Evolutionary conservation across 2,113 vertebrate genomes (phyloP).

Genomic region (Pluvialis apricaria): DNA sequence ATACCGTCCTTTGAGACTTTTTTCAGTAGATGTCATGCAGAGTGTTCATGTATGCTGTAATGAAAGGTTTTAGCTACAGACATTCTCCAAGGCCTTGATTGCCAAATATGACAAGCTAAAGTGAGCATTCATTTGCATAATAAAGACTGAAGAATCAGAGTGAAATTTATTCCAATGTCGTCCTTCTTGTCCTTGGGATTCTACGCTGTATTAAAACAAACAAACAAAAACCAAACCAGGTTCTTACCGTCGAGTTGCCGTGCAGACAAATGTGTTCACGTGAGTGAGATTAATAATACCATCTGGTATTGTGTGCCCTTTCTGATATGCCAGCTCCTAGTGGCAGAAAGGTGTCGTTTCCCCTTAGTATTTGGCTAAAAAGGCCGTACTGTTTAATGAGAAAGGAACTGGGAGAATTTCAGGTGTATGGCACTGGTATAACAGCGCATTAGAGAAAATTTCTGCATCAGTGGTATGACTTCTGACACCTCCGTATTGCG

Average conservation of each 20-base stretch:
- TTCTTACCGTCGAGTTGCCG: neutral
- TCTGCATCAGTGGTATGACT: neutral
- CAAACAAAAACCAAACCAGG: neutral
- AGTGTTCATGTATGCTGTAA: neutral
- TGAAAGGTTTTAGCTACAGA: conserved; percentile 9
- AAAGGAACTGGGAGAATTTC: neutral
- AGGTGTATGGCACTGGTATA: neutral
- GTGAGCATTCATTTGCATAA: conserved; percentile 46
- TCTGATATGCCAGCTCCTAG: neutral
- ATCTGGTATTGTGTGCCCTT: neutral
- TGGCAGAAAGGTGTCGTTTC: neutral
- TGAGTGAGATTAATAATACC: neutral
- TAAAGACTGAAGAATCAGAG: conserved; percentile 4
- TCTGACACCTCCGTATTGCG: neutral
- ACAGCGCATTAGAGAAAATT: neutral
- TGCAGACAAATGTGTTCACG: neutral
- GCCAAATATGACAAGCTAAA: conserved; percentile 28
- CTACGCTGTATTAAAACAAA: neutral
- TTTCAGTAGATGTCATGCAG: neutral
- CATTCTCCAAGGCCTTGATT: conserved; percentile 2
- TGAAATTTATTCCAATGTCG: conserved; percentile 8
- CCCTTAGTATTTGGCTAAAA: neutral
- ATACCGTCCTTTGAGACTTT: neutral
- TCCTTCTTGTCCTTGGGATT: conserved; percentile 29
- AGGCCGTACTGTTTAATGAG: neutral